Base-by-base conservation (phyloP, 2,797 vertebrate species). In the Gephyroberyx darwinii region DNA sequence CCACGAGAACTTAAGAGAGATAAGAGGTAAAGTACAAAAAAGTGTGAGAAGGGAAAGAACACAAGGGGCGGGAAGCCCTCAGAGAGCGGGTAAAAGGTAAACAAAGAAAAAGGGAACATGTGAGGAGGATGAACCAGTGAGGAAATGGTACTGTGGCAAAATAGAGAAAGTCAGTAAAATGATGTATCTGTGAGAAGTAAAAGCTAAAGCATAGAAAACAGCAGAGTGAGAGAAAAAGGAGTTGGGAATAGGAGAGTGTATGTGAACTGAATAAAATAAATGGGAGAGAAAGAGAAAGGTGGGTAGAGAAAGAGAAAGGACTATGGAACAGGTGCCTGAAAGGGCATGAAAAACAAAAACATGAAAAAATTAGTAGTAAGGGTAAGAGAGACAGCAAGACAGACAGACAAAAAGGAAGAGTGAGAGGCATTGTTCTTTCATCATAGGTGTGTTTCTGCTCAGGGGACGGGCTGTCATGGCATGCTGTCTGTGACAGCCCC, bases 1-100 rank as follows among this genome's bases (percentile, higher is more conserved):
- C 88, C 67, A 20, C 57, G 39, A 55, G 52, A 76, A 77, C 66
- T 50, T 47, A 56, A 77, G 74, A 60, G 22, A 50, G 45, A 60
- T 14, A 53, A 64, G 17, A 31, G 53, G 55, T 19, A 53, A 10
- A 53, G 50, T 26, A 61, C 16, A 54, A 35, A 26, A 17, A 30
- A 41, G 39, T 9, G 39, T 41, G 39, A 13, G 62, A 66, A 48
- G 14, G 22, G 56, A 55, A 5, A 2, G n/a, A 58, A 62, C 20
- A 37, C 50, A 35, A 33, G 56, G 56, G 72, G 73, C 47, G 19
- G 13, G 22, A 56, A 45, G 62, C 62, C 52, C 61, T 64, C 3
- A 54, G 62, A 51, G 19, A 26, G 26, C 26, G 26, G 26, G 26
- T 26, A 26, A 26, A 26, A 26, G 26, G 51, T 55, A 62, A 64